phyloP scores from a whole-genome alignment of 2,797 vertebrate genomes.

The Amphiprion clarkii region DNA sequence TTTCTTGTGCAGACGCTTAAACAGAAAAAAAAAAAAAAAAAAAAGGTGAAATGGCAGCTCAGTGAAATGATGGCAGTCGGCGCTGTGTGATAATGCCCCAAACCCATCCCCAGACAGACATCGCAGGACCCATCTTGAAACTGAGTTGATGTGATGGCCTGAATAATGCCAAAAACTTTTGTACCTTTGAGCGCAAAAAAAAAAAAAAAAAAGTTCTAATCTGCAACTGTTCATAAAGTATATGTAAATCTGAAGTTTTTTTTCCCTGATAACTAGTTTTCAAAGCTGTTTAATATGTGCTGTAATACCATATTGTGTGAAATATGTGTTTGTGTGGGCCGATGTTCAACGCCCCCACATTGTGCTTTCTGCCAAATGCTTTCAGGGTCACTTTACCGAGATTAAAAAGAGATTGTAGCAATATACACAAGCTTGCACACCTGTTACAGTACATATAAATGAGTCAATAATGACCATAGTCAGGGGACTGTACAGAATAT shows the following conservation, averaged over 20 bases:
- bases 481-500: neutral
- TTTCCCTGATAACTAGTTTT: slow-evolving; percentile 38
- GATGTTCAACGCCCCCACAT: slow-evolving; percentile 37
- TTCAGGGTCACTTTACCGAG: slow-evolving; percentile 29
- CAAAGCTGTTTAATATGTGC: slow-evolving; percentile 46
- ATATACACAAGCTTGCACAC: slow-evolving; percentile 20
- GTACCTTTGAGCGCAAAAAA: neutral
- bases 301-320: slow-evolving; percentile 48
- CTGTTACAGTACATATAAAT: slow-evolving; percentile 27
- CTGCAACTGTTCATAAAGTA: slow-evolving; percentile 5
- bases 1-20: slow-evolving; percentile 68
- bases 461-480: neutral
- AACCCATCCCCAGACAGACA: slow-evolving; percentile 9
- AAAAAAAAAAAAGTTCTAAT: slow-evolving; percentile 3
- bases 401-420: slow-evolving; percentile 31
- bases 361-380: slow-evolving; percentile 50
- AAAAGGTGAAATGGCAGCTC: slow-evolving; percentile 34
- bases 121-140: slow-evolving; percentile 20
- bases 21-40: slow-evolving; percentile 41
- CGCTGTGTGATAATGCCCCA: slow-evolving; percentile 7
- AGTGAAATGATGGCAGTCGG: slow-evolving; percentile 34
- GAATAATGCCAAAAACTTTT: neutral
- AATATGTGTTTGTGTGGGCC: slow-evolving; percentile 46
- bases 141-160: slow-evolving; percentile 9
- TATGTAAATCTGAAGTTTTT: slow-evolving; percentile 11